These are phyloP conservation scores for Actinernus sp. DNA, from an alignment of 92 coral and sea anemone species.

Conservation along the genomic window DNA sequence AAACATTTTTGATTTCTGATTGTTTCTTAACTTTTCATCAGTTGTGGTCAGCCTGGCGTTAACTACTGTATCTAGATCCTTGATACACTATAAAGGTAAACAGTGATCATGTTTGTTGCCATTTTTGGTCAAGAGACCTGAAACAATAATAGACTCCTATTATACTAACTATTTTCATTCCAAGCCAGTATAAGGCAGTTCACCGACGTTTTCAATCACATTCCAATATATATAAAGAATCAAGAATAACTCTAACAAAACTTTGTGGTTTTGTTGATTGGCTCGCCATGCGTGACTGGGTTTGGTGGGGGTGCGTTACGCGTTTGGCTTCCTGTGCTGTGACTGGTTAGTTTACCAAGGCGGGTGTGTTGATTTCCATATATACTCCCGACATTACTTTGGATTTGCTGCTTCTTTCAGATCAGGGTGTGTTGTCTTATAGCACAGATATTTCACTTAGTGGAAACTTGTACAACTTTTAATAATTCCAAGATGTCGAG, in stretches of 20 bases:
- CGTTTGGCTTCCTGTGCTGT: background rate
- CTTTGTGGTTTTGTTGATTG: background rate
- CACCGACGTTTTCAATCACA: background rate
- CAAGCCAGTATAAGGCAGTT: background rate
- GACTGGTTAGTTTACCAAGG: background rate
- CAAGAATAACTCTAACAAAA: background rate
- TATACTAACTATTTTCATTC: background rate
- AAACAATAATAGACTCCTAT: too few relatives aligned
- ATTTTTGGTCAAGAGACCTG: too few relatives aligned
- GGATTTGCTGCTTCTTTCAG: background rate
- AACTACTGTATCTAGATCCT: too few relatives aligned
- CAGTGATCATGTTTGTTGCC: too few relatives aligned
- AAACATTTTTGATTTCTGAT: too few relatives aligned
- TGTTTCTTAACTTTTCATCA: too few relatives aligned
- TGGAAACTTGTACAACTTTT: too few relatives aligned
- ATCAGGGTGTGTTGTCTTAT: background rate
- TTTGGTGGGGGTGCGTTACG: background rate
- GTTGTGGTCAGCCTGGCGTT: too few relatives aligned
- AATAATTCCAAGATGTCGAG: background rate
- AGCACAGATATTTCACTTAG: too few relatives aligned
- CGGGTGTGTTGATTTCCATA: slow-evolving; percentile 6
- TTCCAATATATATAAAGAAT: too few relatives aligned
- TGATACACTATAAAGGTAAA: too few relatives aligned
- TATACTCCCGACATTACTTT: too few relatives aligned
- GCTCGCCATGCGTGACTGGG: background rate